phyloP scores from a whole-genome alignment of 2,797 vertebrate species.

The Tokudaia muenninki region DNA sequence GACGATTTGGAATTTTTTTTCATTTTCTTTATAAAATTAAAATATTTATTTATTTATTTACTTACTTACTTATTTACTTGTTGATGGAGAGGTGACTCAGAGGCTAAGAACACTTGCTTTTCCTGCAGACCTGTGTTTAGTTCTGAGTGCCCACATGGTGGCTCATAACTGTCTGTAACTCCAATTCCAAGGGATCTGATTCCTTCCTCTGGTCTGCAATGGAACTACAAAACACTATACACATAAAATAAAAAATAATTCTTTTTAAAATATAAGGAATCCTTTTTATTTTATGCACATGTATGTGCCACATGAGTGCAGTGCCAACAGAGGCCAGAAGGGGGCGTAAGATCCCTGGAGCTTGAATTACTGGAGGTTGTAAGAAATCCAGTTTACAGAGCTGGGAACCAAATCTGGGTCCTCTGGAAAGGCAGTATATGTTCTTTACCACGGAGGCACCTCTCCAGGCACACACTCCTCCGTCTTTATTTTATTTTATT shows the following conservation, averaged over 20 bases:
- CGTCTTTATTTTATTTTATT: too few species aligned
- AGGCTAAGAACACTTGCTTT: too few species aligned
- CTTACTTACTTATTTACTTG: too few species aligned
- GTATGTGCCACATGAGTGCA: neutral
- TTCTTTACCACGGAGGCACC: too few species aligned
- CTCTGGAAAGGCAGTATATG: too few species aligned
- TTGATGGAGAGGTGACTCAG: too few species aligned
- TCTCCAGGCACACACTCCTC: neutral
- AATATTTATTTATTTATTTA: too few species aligned
- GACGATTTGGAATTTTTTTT: neutral
- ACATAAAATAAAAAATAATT: neutral
- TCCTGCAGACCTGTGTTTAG: too few species aligned
- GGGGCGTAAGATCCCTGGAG: neutral
- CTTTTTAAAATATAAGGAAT: neutral
- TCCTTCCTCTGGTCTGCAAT: neutral
- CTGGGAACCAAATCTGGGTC: too few species aligned
- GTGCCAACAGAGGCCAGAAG: neutral
- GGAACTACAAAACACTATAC: neutral
- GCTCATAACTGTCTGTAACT: too few species aligned
- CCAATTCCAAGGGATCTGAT: too few species aligned
- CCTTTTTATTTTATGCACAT: neutral
- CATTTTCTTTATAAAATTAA: neutral
- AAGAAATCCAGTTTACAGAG: neutral
- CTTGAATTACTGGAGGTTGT: neutral
- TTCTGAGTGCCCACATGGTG: too few species aligned